Evolutionary conservation across 2,888 invertebrate species (phyloP), one percentile per base, ranked within the genome.

Genomic region (Tenthredo livida): DNA sequence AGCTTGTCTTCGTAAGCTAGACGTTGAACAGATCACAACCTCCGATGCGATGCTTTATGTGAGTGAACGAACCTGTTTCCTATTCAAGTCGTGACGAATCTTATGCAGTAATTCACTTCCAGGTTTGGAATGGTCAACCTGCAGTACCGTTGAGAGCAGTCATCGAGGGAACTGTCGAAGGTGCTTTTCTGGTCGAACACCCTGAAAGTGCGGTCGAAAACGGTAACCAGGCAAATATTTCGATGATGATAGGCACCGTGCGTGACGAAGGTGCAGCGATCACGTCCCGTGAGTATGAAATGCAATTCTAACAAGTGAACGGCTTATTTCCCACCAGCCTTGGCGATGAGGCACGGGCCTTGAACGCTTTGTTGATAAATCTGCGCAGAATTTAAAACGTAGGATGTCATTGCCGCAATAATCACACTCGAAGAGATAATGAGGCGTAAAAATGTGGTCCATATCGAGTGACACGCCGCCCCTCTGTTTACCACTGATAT

Each of bases 171-270:
- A 58, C 72, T 4, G 67, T 80, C 9, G 40, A 70, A 0, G 85
- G 78, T 40, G 85, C 85, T 43, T 85, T 85, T 29, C 82, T 85
- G 5, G 50, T 72, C n/a, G 85, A 85, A 70, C 85, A 85, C 50
- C 85, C 85, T n/a, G 82, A 85, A 54, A 85, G n/a, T 33, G 65
- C 72, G 25, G 67, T 72, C 7, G 78, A 70, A 17, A 80, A 85
- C 15, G 85, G 85, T 17, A 85, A 78, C 21, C 85, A 85, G 40
- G 85, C 85, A 10, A 85, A 58, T 43, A 37, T 85, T 21, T 77
- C 85, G 78, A 67, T 85, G n/a, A 70, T 85, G 54, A 40, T 85
- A 2, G 85, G 85, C 21, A 80, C 80, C 10, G 82, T 82, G 54
- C 40, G 78, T 10, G 70, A 85, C 15, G 85, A 85, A 33, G 85